Evolutionary conservation across 2,888 invertebrate genomes (phyloP).

Genomic region (Patella ulyssiponensis): DNA sequence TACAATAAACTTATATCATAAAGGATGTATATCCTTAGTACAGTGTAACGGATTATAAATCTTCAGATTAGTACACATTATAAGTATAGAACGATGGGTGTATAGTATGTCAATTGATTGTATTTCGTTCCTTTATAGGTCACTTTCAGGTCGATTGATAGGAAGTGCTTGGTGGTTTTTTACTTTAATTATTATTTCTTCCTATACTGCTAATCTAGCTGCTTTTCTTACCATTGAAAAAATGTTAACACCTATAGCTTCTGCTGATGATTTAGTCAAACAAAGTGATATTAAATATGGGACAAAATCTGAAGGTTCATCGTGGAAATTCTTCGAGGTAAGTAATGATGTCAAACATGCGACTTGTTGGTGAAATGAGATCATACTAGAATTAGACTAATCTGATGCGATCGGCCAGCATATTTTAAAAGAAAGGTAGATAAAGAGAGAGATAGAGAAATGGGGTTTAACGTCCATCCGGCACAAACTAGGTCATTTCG

Average conservation of each 20-base stretch:
- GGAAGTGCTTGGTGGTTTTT: slow-evolving; percentile 74
- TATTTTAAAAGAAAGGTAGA: too few relatives aligned
- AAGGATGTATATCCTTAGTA: too few relatives aligned
- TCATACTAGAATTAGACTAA: too few relatives aligned
- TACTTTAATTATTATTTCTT: slow-evolving; percentile 72
- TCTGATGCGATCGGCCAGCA: too few relatives aligned
- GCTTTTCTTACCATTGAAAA: slow-evolving; percentile 72
- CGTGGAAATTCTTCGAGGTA: slow-evolving; percentile 94
- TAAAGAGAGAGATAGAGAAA: too few relatives aligned
- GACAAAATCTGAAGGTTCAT: slow-evolving; percentile 91
- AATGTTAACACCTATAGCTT: slow-evolving; percentile 84
- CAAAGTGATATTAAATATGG: slow-evolving; percentile 99
- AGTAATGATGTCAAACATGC: slow-evolving; percentile 48
- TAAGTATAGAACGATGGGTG: not conserved
- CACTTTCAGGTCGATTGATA: slow-evolving; percentile 71
- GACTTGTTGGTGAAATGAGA: too few relatives aligned
- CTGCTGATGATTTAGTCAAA: slow-evolving; percentile 94
- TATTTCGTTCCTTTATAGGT: slow-evolving; percentile 44
- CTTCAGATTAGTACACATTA: not conserved
- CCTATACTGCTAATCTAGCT: slow-evolving; percentile 72
- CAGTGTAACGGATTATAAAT: not conserved
- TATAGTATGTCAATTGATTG: slow-evolving; percentile 4
- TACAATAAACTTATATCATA: too few relatives aligned
- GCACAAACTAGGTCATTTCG: too few relatives aligned
- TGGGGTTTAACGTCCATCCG: too few relatives aligned